Base-by-base conservation (phyloP, 2,797 vertebrate species). In the Menidia menidia region DNA sequence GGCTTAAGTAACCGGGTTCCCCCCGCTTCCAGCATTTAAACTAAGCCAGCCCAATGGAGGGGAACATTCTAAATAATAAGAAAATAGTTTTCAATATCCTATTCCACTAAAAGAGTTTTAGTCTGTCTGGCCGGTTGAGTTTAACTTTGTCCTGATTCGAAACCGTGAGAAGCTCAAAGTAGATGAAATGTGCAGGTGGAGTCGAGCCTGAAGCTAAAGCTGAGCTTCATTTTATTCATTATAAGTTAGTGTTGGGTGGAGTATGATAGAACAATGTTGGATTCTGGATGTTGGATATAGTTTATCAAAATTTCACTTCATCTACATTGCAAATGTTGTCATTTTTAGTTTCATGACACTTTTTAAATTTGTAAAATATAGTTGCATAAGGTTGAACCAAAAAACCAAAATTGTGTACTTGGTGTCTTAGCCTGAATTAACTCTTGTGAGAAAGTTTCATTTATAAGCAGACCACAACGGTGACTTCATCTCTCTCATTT, bases 141-240 rank as follows among this genome's bases (percentile, higher is more conserved):
- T 15, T 12, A 56, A 41, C 7, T 62, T 60, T 70, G 59, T 63
- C 54, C 50, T 71, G 52, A 67, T 43, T 31, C 45, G 18, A 68
- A 64, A 75, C 45, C 18, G 18, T 50, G 58, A 60, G 66, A 2
- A 47, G 50, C 52, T 81, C 58, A 67, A 16, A 71, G 15, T 70
- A 70, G 75, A 80, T 54, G 50, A 62, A 58, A 77, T 47, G 60
- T 61, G 51, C 61, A 64, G 25, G 50, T 42, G 10, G 35, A 62
- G 42, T 39, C 54, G 16, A 5, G 11, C 50, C 67, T 59, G 42
- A 56, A 76, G 59, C 51, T 50, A 39, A 71, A 58, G 33, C 45
- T 19, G 12, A 50, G 47, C 43, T 58, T 47, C 51, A 60, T 67
- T 32, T 55, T 13, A 67, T 47, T 33, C n/a, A 4, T 10, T 51